Evolutionary conservation across 2,113 vertebrate genomes (phyloP).

Genomic region (Platanista minor): DNA sequence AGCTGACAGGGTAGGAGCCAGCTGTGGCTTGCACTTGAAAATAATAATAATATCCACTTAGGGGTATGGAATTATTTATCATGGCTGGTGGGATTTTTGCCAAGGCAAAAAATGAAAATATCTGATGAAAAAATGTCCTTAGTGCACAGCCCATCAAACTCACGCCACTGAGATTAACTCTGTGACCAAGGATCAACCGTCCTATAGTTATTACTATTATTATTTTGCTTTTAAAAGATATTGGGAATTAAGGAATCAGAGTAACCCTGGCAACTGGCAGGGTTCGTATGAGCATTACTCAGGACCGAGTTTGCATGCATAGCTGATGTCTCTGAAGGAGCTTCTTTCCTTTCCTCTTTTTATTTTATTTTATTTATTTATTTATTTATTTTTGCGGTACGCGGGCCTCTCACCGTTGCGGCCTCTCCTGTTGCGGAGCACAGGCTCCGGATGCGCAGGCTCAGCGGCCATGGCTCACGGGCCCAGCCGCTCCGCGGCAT

Average conservation of each 20-base stretch:
- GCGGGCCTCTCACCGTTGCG: too few species aligned
- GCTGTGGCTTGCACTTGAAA: constrained; percentile 61
- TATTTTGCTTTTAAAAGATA: constrained; percentile 13
- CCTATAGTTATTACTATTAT: background rate
- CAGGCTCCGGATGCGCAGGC: too few species aligned
- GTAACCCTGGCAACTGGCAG: background rate
- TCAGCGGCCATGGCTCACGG: too few species aligned
- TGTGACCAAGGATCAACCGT: constrained; percentile 10
- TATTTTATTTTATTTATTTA: too few species aligned
- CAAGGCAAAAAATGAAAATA: constrained; percentile 71
- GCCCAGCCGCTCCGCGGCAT: too few species aligned
- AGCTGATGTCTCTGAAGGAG: background rate
- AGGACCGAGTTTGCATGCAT: background rate
- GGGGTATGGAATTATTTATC: constrained; percentile 76
- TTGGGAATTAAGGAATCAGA: background rate
- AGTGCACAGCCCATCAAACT: background rate
- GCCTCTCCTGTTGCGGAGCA: too few species aligned
- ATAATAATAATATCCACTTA: constrained; percentile 74
- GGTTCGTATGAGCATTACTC: background rate
- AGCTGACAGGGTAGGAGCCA: constrained; percentile 59
- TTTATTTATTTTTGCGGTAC: too few species aligned
- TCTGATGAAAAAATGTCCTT: constrained; percentile 54
- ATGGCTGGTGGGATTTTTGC: constrained; percentile 72
- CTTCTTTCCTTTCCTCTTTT: background rate
- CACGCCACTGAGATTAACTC: constrained; percentile 10